Evolutionary conservation across 2,888 invertebrate genomes (phyloP), one percentile per base, ranked within the genome.

Genomic region (Anodontia alba): DNA sequence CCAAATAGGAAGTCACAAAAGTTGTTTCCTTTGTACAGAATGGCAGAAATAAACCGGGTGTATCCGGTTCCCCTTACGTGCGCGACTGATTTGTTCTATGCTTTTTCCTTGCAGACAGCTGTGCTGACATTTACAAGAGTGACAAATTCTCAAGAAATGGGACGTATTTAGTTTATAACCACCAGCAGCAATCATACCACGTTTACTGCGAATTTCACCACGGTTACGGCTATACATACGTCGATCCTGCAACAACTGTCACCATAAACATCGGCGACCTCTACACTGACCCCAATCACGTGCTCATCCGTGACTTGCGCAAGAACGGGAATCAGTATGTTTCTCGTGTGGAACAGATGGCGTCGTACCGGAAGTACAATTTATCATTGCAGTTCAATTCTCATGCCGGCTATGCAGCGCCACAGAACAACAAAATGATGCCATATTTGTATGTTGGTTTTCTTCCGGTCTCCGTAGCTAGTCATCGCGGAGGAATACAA

Each of bases 191-290:
- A 67, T 29, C 75, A 0, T 86, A 74, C 57, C 71, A 81, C 10
- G 86, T 88, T 7, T 88, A 84, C 72, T 88, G 88, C 57, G 84
- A 81, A 26, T 83, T 88, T 46, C 76, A 84, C 38, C 23, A 70
- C n/a, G 78, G 78, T 12, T 88, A 80, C 69, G 88, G 88, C 8
- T 88, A 88, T 49, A 84, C 88, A 10, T 88, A 81, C 66, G 62
- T 88, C 17, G 77, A 77, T 10, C 83, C 78, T 1, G 46, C 62
- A 0, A 78, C 83, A 0, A 68, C 54, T 17, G 83, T 83, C 5
- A 66, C 73, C 15, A 80, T 88, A 23, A 79, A 83, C 69, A 81
- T 88, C 12, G 73, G 71, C 15, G 83, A 88, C 46, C 78, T 88
- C 12, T 80, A 77, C 46, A 84, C 81, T 29, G 69, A 81, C 20